These are phyloP conservation scores for Ginglymostoma cirratum DNA, from an alignment of 2,113 vertebrate genomes.

Conservation along the genomic window DNA sequence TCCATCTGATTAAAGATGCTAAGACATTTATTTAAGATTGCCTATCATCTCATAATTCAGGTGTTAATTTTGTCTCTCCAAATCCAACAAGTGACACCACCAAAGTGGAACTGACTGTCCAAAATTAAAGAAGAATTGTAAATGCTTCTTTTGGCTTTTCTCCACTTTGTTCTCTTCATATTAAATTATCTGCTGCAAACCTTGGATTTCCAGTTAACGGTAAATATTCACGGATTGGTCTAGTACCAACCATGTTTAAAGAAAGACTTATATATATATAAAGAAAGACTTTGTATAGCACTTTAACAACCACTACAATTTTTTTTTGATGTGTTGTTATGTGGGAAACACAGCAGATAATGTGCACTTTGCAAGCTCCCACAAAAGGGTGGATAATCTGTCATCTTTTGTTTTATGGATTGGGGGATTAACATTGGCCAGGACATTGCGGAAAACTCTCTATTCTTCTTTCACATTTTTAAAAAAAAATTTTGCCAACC, in stretches of 20 bases:
- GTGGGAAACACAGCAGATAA: too few species aligned
- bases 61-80: not conserved
- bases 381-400: too few species aligned
- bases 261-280: not conserved
- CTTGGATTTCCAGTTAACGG: not conserved
- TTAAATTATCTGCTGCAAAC: not conserved
- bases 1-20: not conserved
- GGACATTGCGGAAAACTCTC: too few species aligned
- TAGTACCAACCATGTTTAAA: not conserved
- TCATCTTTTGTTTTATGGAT: too few species aligned
- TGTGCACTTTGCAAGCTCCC: too few species aligned
- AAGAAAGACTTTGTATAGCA: not conserved
- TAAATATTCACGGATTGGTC: not conserved
- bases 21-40: not conserved
- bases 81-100: not conserved
- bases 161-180: not conserved
- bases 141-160: not conserved
- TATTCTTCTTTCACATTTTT: too few species aligned
- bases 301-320: too few species aligned
- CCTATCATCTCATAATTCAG: too few species aligned
- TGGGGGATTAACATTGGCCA: too few species aligned
- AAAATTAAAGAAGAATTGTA: not conserved
- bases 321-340: too few species aligned
- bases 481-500: too few species aligned
- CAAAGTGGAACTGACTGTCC: not conserved